These are phyloP conservation scores for Zosterops lateralis DNA, from an alignment of 2,113 vertebrate species.

Conservation along the genomic window DNA sequence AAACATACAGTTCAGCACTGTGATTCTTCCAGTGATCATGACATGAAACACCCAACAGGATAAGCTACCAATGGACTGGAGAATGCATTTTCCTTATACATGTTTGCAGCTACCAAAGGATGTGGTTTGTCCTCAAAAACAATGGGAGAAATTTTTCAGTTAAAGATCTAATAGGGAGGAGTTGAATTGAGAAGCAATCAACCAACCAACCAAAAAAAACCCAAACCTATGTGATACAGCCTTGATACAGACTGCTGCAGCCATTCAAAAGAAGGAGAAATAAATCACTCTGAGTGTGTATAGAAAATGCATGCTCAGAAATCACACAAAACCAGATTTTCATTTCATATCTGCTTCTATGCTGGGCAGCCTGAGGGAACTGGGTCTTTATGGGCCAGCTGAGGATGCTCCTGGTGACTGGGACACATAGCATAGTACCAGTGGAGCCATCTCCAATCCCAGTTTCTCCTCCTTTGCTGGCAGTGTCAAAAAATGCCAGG, in stretches of 20 bases:
- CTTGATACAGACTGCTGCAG: not conserved
- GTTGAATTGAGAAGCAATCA: not conserved
- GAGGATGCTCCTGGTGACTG: not conserved
- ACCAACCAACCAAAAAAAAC: not conserved
- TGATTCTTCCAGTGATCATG: not conserved
- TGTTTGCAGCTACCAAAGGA: not conserved
- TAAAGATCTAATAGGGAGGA: not conserved
- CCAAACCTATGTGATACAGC: not conserved
- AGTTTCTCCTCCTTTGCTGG: not conserved
- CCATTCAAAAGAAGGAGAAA: not conserved
- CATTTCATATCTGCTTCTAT: not conserved
- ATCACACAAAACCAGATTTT: not conserved
- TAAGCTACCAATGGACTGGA: not conserved
- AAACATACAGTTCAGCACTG: not conserved
- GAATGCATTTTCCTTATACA: not conserved
- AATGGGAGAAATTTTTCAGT: not conserved
- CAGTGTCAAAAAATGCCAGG: not conserved
- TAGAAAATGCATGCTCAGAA: not conserved
- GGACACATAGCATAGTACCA: not conserved
- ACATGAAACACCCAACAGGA: not conserved
- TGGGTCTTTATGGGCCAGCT: not conserved
- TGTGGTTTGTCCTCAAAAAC: not conserved
- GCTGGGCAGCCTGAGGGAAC: not conserved
- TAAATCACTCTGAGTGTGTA: not conserved
- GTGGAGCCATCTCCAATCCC: not conserved